Evolutionary conservation across 2,797 vertebrate genomes (phyloP), one percentile per base, ranked within the genome.

Genomic region (Chaenodraco wilsoni): DNA sequence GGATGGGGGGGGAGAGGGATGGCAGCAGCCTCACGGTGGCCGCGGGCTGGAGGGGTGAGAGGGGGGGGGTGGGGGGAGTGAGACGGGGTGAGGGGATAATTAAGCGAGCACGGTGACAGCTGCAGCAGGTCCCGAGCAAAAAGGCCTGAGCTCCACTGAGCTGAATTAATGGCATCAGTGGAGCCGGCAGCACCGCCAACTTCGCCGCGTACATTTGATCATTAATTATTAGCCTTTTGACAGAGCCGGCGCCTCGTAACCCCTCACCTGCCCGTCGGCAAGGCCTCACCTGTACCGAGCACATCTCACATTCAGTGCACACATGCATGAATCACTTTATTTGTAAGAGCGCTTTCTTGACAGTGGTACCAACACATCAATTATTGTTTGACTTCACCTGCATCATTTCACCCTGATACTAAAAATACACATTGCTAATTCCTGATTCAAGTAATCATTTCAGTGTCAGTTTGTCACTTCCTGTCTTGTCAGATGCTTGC

Each of bases 211-310:
- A 95, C 95, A 92, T 95, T 94, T 95, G 95, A 96, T 96, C 96
- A 96, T 97, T 98, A 97, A 97, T 98, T 97, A 98, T 95, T 94
- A 95, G 91, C 93, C 95, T 91, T 84, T 92, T 92, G 95, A 96
- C 96, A 93, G 94, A 92, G 93, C 92, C n/a, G 55, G 89, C 5
- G 93, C 91, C 52, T 84, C 56, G 60, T 69, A 12, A 84, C 88
- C 90, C 75, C 74, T 87, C 84, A 91, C 87, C 94, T 95, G 93
- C 93, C 94, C 88, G 74, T 71, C 75, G 93, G 93, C 89, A 78
- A 86, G 77, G 79, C 87, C 87, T 95, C 94, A 96, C 91, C 91
- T 90, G 89, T 40, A 31, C 77, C 46, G 33, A 37, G 33, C 7
- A 37, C 33, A 37, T 37, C 33, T 37, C 33, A 27, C 55, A 41